A percentile compares a stretch with the other conserved stretches of the same genome.
These are phyloP conservation scores for Rhea pennata DNA, from an alignment of 2,113 vertebrate species.

Conservation along the genomic window DNA sequence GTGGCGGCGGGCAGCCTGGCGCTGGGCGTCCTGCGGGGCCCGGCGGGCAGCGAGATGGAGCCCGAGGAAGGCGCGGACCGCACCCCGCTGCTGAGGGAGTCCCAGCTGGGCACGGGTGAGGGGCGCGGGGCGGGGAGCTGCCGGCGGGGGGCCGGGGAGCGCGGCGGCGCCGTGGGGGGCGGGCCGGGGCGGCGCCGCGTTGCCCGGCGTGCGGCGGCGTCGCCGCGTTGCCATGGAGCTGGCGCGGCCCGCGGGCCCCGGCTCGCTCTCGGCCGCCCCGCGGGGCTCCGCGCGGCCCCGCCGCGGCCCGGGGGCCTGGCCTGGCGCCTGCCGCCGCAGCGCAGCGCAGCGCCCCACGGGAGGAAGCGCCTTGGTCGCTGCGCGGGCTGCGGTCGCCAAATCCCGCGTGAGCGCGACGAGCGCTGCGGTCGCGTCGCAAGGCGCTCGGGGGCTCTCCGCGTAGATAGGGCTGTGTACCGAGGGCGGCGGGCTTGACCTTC, in stretches of 20 bases:
- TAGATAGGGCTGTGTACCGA: too few relatives aligned
- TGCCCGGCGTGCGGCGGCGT: neutral
- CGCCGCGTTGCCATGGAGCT: constrained; percentile 25
- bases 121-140: neutral
- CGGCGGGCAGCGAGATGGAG: constrained; percentile 6
- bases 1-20: neutral
- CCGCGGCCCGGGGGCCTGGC: too few relatives aligned
- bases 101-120: constrained; percentile 33
- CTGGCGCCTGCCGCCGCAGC: too few relatives aligned
- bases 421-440: too few relatives aligned
- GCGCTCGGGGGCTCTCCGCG: too few relatives aligned
- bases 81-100: constrained; percentile 51
- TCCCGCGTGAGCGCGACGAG: too few relatives aligned
- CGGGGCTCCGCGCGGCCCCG: too few relatives aligned
- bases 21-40: neutral
- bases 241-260: neutral
- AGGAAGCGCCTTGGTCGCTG: too few relatives aligned
- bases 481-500: neutral
- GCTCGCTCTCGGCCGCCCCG: too few relatives aligned
- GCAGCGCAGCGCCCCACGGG: too few relatives aligned
- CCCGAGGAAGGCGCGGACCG: constrained; percentile 45
- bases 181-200: neutral
- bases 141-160: neutral
- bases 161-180: too few relatives aligned
- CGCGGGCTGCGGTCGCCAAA: too few relatives aligned